Conservation (phyloP, 2,113 vertebrate genomes). For the Macquaria ambigua region DNA sequence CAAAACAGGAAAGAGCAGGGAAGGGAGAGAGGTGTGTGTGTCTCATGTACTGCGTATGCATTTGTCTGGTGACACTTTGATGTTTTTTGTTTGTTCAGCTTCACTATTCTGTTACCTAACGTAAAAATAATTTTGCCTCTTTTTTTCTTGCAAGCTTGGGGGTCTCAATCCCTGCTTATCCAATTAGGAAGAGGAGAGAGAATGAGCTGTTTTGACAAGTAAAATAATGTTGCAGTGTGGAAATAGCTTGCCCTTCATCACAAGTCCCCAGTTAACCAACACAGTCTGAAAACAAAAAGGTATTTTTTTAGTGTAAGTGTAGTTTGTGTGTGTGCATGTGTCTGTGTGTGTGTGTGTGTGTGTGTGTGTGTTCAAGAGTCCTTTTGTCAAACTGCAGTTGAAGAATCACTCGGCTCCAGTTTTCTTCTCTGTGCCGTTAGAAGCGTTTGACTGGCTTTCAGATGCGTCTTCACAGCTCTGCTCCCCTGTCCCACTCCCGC, state of each 20-base stretch:
- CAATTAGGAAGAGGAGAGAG: not conserved
- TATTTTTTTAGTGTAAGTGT: not conserved
- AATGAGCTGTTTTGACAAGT: not conserved
- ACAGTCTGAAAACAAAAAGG: slow-evolving; percentile 2
- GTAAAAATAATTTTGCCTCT: not conserved
- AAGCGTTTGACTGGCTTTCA: slow-evolving; percentile 38
- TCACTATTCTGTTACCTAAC: slow-evolving; percentile 8
- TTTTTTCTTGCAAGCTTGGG: not conserved
- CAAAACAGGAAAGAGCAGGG: slow-evolving; percentile 31
- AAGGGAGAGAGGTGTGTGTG: not conserved
- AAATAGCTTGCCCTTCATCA: not conserved
- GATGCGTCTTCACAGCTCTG: slow-evolving; percentile 34
- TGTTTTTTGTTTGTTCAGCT: slow-evolving; percentile 4
- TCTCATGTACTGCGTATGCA: not conserved
- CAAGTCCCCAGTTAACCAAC: not conserved
- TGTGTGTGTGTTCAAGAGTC: slow-evolving; percentile 29
- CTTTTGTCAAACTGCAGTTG: slow-evolving; percentile 27
- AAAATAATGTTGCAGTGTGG: not conserved
- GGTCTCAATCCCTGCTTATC: slow-evolving; percentile 6
- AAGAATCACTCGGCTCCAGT: slow-evolving; percentile 45
- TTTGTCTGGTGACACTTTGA: not conserved
- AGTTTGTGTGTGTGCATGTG: too few species aligned
- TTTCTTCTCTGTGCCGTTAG: slow-evolving; percentile 66
- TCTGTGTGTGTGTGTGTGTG: not conserved
- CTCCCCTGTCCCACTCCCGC: slow-evolving; percentile 39